Percentiles rank a stretch among this genome's conserved stretches.
Conservation (phyloP, 2,113 vertebrate species). For the Aythya baeri region DNA sequence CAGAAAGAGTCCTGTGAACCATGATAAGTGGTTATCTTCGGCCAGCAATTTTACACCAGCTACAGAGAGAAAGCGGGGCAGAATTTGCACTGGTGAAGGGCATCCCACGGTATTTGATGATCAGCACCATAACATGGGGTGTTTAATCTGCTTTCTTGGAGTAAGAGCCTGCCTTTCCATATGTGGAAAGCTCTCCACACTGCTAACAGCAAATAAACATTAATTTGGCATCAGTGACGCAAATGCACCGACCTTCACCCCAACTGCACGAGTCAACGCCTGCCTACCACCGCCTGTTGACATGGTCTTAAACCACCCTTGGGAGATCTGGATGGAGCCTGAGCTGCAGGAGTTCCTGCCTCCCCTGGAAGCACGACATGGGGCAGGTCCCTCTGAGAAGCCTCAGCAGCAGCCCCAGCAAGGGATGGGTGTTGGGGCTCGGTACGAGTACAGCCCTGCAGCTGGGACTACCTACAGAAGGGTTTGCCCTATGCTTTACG, state of each 20-base stretch:
- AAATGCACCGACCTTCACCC: background rate
- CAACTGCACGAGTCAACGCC: background rate
- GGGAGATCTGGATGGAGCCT: background rate
- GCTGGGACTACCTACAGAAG: background rate
- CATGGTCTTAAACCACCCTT: background rate
- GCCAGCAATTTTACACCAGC: background rate
- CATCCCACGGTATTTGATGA: background rate
- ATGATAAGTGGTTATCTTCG: background rate
- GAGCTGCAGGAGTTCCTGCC: background rate
- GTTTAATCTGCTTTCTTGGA: background rate
- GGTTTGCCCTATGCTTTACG: background rate
- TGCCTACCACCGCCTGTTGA: background rate
- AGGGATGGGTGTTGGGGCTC: background rate
- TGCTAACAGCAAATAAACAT: background rate
- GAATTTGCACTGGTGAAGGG: background rate
- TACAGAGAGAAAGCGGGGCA: background rate
- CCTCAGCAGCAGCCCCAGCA: background rate
- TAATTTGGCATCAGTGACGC: background rate
- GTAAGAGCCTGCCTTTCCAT: background rate
- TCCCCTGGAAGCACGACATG: rapidly evolving
- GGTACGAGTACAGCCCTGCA: rapidly evolving
- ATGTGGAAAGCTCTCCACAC: background rate
- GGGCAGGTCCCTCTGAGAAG: background rate
- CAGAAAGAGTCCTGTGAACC: conserved; percentile 25
- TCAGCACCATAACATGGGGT: background rate